Evolutionary conservation across 2,113 vertebrate genomes (phyloP).

Genomic region (Rhea pennata): DNA sequence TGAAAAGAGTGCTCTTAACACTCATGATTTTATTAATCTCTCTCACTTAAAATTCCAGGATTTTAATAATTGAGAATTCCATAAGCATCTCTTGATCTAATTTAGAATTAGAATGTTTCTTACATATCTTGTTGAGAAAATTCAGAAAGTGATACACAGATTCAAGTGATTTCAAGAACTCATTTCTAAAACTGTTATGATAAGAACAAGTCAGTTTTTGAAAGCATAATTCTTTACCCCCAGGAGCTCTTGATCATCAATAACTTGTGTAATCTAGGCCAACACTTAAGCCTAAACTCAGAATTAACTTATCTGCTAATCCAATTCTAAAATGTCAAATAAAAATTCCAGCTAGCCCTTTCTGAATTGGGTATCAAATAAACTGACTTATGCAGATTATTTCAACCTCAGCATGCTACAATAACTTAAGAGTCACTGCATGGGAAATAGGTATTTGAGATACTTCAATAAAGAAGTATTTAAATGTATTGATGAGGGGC

Average conservation of each 20-base stretch:
- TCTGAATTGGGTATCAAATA: neutral
- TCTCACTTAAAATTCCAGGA: neutral
- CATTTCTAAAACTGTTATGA: rapidly evolving
- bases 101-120: neutral
- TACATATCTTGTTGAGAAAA: neutral
- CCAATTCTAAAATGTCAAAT: neutral
- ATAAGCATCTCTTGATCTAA: neutral
- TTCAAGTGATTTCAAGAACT: neutral
- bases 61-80: neutral
- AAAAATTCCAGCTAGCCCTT: neutral
- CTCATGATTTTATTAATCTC: neutral
- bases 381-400: neutral
- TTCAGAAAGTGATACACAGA: neutral
- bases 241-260: neutral
- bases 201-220: neutral
- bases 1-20: neutral
- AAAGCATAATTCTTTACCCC: neutral
- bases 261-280: neutral
- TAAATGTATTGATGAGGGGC: rapidly evolving
- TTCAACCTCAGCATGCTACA: neutral
- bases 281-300: neutral
- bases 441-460: neutral
- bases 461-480: neutral
- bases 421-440: neutral
- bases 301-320: neutral